Evolutionary conservation across 2,113 vertebrate species (phyloP), one percentile per base, ranked within the genome.

Genomic region (Acanthisitta chloris): DNA sequence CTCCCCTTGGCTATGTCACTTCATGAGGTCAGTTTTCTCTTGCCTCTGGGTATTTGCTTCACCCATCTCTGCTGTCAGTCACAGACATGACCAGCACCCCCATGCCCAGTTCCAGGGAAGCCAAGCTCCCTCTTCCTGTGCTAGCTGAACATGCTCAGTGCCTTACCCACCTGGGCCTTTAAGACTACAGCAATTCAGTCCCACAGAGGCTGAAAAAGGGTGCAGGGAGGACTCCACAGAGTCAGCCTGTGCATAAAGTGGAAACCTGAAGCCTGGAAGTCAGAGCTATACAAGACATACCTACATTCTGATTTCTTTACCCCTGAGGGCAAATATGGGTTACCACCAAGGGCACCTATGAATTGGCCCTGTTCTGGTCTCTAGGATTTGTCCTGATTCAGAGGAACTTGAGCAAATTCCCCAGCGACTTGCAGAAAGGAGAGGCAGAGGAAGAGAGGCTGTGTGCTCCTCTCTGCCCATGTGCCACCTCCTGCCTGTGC

Each of bases 371-470:
- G 85, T 96, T 96, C 88, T 82, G 71, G 29, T 83, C 81, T 88
- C 67, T 59, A 69, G 67, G 59, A 77, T 92, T 93, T 91, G 96
- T 62, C 85, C 96, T 95, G 57, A 89, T 96, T 97, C 82, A 71
- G 61, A 93, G 64, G 36, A 96, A 71, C 1, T 9, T 49, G 8
- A 90, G 40, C 16, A 76, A 91, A 90, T 81, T 96, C 74, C 38
- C 69, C 36, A 40, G 2, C 0, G 84, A 69, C 11, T 61, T 4
- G 1, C 18, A 46, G 64, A 83, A 94, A 26, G 16, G 48, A 72
- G 72, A 89, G 26, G 28, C 46, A 91, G 71, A 81, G 72, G 38
- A 72, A 33, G 55, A 83, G 80, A 71, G 31, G 52, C 58, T 3
- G 1, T 49, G 31, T 59, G 66, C 61, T 61, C 29, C 31, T 69